Evolutionary conservation across 2,797 vertebrate genomes (phyloP), one percentile per base, ranked within the genome.

Genomic region (Hyperoplus lanceolatus): DNA sequence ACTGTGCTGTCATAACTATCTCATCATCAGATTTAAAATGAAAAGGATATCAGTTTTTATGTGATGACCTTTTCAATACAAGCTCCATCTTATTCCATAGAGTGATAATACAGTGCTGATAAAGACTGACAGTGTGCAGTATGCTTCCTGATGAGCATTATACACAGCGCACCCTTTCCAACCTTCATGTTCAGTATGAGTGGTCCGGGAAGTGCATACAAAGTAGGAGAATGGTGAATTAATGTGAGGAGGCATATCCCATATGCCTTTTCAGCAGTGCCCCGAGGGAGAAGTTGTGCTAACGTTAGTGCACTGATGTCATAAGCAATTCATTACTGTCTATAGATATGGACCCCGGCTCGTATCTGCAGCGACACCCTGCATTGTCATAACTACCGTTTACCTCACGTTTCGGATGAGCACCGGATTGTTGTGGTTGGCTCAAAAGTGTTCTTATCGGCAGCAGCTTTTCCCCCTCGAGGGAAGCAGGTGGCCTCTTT

Each of bases 251-350:
- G 70, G 62, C 75, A 69, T 29, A 29, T 83, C 69, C 75, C 63
- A 11, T 87, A 76, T 81, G 80, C 62, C 29, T 85, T 81, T 84
- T 78, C 65, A 61, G 77, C 58, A 13, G 49, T 39, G 50, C 66
- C 88, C 71, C 13, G 0, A 75, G 85, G 88, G 82, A 89, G 60
- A 81, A 50, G 38, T 76, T 79, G 65, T 38, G 39, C 82, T 86
- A 77, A 89, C 73, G 69, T 85, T 82, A 83, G 81, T 66, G 64
- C 59, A 55, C 69, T 84, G 84, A 89, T 90, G 89, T 86, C 88
- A 90, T 78, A 73, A 80, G 76, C 86, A 89, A 86, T 92, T 87
- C 67, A 88, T 90, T 87, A 82, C 74, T 57, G 73, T 84, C 66
- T 49, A 76, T 57, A 36, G 81, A 74, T 88, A 90, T 89, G 55